These are phyloP conservation scores for Atta texana DNA, from an alignment of 1,140 invertebrate genomes.

Conservation along the genomic window DNA sequence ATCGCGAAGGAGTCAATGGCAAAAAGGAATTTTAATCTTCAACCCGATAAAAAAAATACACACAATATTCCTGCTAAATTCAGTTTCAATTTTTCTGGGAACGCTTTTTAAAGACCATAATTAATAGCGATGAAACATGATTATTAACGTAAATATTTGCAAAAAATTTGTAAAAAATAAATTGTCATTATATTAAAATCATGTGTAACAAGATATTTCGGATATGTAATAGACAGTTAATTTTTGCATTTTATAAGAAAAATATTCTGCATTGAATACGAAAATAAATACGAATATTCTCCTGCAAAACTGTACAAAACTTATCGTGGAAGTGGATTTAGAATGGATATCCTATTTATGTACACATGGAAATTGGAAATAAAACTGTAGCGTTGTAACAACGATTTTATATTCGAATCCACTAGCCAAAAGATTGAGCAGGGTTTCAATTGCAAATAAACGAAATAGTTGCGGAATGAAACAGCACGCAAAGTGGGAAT, in stretches of 20 bases:
- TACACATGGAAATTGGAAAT: slow-evolving; percentile 56
- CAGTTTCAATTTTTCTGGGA: neutral
- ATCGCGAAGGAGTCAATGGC: neutral
- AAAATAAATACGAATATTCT: slow-evolving; percentile 31
- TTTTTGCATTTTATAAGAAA: neutral
- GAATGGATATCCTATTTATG: slow-evolving; percentile 35
- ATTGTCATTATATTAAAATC: slow-evolving; percentile 24
- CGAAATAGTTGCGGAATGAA: slow-evolving; percentile 21
- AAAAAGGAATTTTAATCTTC: slow-evolving; percentile 6
- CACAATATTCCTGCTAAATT: neutral
- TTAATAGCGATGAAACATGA: neutral
- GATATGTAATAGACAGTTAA: neutral
- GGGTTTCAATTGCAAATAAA: slow-evolving; percentile 56
- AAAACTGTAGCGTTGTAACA: slow-evolving; percentile 34
- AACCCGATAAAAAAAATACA: neutral
- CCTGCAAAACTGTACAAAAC: slow-evolving; percentile 42
- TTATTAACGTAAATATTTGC: neutral
- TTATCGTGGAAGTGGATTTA: slow-evolving; percentile 49
- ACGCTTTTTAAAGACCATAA: neutral
- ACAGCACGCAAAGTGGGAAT: slow-evolving; percentile 33
- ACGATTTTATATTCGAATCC: slow-evolving; percentile 46
- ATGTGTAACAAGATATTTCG: neutral
- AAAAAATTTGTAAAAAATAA: neutral
- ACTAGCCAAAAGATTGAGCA: slow-evolving; percentile 20
- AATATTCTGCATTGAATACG: neutral